Evolutionary conservation across 2,113 vertebrate species (phyloP).

Genomic region (Megaptera novaeangliae): DNA sequence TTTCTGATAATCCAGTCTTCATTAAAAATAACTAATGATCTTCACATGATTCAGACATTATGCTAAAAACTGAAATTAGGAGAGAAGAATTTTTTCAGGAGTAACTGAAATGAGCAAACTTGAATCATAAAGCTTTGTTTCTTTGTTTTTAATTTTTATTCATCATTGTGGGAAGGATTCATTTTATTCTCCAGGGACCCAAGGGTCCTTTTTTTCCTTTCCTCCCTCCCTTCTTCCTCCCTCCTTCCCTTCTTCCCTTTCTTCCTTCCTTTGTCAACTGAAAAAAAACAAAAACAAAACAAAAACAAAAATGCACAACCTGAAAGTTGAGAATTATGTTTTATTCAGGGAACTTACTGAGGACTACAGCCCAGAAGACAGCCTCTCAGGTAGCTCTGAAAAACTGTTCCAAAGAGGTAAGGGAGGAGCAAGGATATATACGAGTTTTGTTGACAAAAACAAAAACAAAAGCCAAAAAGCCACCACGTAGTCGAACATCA

Average conservation of each 20-base stretch:
- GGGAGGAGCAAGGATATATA: neutral
- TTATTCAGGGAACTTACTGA: neutral
- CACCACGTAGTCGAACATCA: neutral
- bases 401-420: neutral
- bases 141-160: neutral
- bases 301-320: neutral
- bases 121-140: neutral
- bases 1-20: neutral
- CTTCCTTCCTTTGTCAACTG: neutral
- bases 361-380: neutral
- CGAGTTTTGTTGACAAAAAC: neutral
- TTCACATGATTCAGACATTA: neutral
- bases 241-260: too few relatives aligned
- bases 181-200: neutral
- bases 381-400: neutral
- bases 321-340: neutral
- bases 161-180: neutral
- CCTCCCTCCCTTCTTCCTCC: fast-evolving
- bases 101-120: neutral
- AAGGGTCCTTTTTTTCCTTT: neutral
- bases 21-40: neutral
- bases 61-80: neutral
- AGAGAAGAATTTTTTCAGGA: neutral
- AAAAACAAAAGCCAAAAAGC: neutral
- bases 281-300: neutral